Evolutionary conservation across 1,140 invertebrate genomes (phyloP), one percentile per base, ranked within the genome.

Genomic region (Chymomyza costata): DNA sequence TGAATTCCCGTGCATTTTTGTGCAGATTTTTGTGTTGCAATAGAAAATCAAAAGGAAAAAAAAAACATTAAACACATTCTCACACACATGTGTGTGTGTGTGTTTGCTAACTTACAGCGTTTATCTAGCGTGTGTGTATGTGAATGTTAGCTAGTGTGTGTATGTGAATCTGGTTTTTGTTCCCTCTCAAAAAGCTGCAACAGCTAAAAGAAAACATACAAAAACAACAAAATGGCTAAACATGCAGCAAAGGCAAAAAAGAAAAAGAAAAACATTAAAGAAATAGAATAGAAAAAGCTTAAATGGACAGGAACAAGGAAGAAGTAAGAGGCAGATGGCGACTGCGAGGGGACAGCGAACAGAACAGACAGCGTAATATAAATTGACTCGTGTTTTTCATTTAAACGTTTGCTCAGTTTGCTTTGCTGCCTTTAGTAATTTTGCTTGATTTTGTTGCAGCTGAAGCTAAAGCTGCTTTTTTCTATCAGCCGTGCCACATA

Each of bases 351-450:
- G 44, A 10, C 14, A 34, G 32, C 45, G 30, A 50, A 18, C 31
- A 25, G 58, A 39, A 52, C n/a, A 39, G 44, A 25, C 52, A 58
- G 62, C 38, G 49, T 47, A 52, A 76, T 62, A 76, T 65, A 76
- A 76, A 76, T 76, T 76, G 70, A 76, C 70, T 76, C 44, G 57
- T 76, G 70, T 76, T 76, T 76, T 69, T 76, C 71, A 76, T 69
- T 76, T 76, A 53, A 56, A 51, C 32, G 47, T 56, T 76, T 65
- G 2, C 48, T 41, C 16, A 21, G 38, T 54, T 47, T 59, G 44
- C 47, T 52, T 50, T 40, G 32, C 19, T 55, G 65, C 46, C 54
- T 76, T 65, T 64, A 76, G 76, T 74, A 74, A 65, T 76, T 76
- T 62, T 56, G 41, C 38, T 35, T 47, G 55, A 55, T 30, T 61